Evolutionary conservation across 1,140 invertebrate genomes (phyloP), one percentile per base, ranked within the genome.

Genomic region (Drosophila ambigua): DNA sequence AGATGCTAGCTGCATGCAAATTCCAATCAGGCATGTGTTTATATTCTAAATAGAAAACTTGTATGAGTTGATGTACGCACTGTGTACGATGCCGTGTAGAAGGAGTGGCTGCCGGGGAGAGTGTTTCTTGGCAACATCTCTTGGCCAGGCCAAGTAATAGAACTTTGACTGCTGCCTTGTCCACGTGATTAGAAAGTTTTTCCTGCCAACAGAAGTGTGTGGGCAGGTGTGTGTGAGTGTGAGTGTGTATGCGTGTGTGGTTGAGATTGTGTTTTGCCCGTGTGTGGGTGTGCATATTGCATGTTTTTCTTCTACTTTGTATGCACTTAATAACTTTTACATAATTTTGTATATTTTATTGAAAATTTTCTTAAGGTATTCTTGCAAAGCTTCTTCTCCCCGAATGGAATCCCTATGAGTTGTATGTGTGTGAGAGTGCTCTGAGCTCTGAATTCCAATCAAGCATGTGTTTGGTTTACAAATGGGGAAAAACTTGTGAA

Each of bases 171-270:
- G 60, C 53, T 65, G 82, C 77, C 83, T 50, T 72, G 83, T 72
- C 80, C 79, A 88, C 83, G 83, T 88, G 83, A 88, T 88, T 88
- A 88, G 84, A 88, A 88, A 88, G 83, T 87, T 87, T 82, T 79
- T 58, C 52, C 35, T 43, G 24, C 7, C 64, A 58, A 64, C 50
- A 16, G 39, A 8, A 35, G 20, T 53, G 13, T 9, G 9, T 35
- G 4, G 24, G 48, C 53, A 45, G 50, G 61, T 71, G 43, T 55
- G 48, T 52, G 79, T 77, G 35, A n/a, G n/a, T n/a, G n/a, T n/a
- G n/a, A n/a, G n/a, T n/a, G n/a, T n/a, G 61, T 71, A 39, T 51
- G 51, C 57, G 67, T 72, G 79, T 77, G 35, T 39, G 35, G 11
- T 4, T 4, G 35, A 39, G 35, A 39, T 39, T 39, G 35, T 39